Conservation (phyloP, 2,113 vertebrate species). For the Cettia cetti region DNA sequence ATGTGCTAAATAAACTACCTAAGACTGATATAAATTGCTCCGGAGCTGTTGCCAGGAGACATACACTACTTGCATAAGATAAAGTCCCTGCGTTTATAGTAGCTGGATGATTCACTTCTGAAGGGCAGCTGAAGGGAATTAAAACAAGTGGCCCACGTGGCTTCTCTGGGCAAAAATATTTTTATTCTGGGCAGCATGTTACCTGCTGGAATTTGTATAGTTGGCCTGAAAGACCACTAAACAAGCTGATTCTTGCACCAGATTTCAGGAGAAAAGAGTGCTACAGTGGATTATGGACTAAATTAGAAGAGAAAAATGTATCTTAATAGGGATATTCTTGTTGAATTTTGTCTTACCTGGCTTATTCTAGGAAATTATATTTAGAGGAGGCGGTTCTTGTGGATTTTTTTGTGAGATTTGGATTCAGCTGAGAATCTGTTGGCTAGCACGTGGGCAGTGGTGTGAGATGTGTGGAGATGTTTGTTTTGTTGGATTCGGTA, state of each 20-base stretch:
- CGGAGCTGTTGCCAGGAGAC: constrained; percentile 62
- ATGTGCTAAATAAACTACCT: constrained; percentile 50
- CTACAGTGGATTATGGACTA: neutral
- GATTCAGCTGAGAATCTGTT: neutral
- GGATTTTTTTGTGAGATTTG: neutral
- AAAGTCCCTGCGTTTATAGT: neutral
- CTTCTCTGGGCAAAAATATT: neutral
- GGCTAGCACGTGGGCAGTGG: neutral
- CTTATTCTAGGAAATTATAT: neutral
- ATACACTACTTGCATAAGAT: neutral
- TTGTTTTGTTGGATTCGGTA: constrained; percentile 2
- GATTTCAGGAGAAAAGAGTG: neutral
- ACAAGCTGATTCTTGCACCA: neutral
- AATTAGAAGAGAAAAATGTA: neutral
- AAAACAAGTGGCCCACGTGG: neutral
- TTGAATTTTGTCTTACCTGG: neutral
- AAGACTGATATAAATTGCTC: neutral
- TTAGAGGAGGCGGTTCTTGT: neutral
- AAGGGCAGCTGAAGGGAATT: constrained; percentile 38
- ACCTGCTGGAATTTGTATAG: neutral
- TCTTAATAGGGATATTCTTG: neutral
- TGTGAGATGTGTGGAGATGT: neutral
- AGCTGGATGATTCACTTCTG: neutral
- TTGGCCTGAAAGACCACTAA: neutral
- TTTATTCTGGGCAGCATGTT: neutral